Base-by-base conservation (phyloP, 2,888 invertebrate species). In the Ectropis crepuscularia region DNA sequence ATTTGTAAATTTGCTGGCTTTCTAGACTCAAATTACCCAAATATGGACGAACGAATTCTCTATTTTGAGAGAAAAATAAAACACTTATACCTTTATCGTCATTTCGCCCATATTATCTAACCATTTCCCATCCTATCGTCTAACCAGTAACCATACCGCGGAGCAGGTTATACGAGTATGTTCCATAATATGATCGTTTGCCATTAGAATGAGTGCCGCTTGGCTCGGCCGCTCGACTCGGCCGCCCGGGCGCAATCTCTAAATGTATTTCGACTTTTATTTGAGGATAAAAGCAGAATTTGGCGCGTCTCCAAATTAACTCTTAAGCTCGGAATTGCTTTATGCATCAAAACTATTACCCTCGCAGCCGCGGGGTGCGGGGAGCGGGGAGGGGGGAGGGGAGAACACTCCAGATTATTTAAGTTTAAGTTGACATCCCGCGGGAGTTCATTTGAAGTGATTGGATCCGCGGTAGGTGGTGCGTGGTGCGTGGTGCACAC, bases 231-330 rank as follows among this genome's bases (percentile, higher is more conserved):
- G n/a, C n/a, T n/a, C n/a, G 70, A 61, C 43, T 10, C 41, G 43
- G 55, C 59, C 57, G 41, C 61, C 39, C 16, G 16, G 55, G 53
- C 46, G 66, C 75, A 64, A 75, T 74, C 72, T 71, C 61, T 70
- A 71, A 78, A 69, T 79, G 74, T 76, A 80, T 79, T 75, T 74
- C 73, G 77, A 84, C 81, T 89, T 87, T 86, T 88, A 87, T 88
- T 86, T 81, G 80, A 72, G 79, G 78, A 82, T 88, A 88, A 86
- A 86, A 82, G 82, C 82, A 75, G 80, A 85, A 80, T 86, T 90
- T 91, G 90, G 90, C 85, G 78, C 68, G 73, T 71, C 72, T 87
- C 90, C 90, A 90, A 91, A 90, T 90, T 89, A 89, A 88, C 90
- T 89, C 87, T 89, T 88, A 88, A 81, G 79, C 76, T 72, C 76